phyloP scores from a whole-genome alignment of 2,888 invertebrate species.

The Trypoxylon attenuatum region DNA sequence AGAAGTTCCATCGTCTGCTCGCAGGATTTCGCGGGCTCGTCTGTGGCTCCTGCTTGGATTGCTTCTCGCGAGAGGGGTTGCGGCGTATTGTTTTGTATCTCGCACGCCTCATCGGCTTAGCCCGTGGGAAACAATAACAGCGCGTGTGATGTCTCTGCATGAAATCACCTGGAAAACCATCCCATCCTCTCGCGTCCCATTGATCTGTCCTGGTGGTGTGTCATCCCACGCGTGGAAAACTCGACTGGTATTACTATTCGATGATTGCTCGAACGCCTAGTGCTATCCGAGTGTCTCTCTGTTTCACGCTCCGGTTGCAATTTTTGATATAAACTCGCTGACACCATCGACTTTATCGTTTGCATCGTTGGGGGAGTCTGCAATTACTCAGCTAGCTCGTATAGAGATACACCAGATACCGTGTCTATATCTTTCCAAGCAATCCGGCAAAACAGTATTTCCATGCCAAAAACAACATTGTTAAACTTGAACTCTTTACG shows the following conservation, averaged over 20 bases:
- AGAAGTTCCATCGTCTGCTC: constrained; percentile 31
- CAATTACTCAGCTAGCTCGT: constrained; percentile 28
- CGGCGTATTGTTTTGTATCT: constrained; percentile 1
- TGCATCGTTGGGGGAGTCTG: constrained; percentile 13
- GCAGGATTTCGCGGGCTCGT: constrained; percentile 6
- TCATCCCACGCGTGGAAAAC: constrained; percentile 21
- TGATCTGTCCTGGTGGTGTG: constrained; percentile 23
- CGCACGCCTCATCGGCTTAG: neutral
- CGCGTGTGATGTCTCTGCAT: constrained; percentile 18
- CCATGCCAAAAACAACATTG: no score
- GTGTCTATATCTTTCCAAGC: no score
- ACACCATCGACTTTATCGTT: constrained; percentile 17
- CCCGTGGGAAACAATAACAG: constrained; percentile 31
- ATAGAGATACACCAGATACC: no score
- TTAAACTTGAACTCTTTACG: no score
- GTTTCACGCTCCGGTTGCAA: constrained; percentile 15
- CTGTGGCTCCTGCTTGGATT: neutral
- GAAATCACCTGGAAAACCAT: constrained; percentile 22
- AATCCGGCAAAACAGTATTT: no score
- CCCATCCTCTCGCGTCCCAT: no score
- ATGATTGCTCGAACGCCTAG: constrained; percentile 16
- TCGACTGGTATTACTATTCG: constrained; percentile 19
- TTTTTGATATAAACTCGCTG: no score
- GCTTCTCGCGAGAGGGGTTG: neutral
- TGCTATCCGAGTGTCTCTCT: constrained; percentile 11